Evolutionary conservation across 2,113 vertebrate genomes (phyloP).

Genomic region (Aplodontia rufa): DNA sequence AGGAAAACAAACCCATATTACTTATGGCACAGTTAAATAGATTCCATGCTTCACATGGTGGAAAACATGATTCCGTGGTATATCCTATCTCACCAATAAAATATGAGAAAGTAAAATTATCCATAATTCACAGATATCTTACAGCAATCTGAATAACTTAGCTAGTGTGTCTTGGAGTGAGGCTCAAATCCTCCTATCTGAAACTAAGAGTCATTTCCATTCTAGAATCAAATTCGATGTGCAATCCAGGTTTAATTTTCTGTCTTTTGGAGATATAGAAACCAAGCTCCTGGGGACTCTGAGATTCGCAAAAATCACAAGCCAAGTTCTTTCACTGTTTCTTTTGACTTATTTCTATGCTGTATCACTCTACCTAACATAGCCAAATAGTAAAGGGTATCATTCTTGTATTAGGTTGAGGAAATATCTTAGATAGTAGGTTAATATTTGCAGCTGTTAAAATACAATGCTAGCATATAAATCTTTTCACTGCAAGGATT

Average conservation of each 20-base stretch:
- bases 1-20: background rate
- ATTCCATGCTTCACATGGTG: background rate
- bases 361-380: rapidly evolving
- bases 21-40: rapidly evolving
- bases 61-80: background rate
- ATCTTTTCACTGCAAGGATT: constrained; percentile 47
- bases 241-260: background rate
- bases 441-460: background rate
- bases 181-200: background rate
- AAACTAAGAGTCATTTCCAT: background rate
- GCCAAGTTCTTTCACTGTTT: background rate
- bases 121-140: background rate
- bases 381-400: background rate
- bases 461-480: background rate
- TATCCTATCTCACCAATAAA: background rate
- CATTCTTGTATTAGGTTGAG: background rate
- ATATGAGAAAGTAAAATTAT: background rate
- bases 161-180: background rate
- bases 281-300: too few species aligned
- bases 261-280: background rate
- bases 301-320: too few species aligned
- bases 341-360: background rate
- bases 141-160: background rate
- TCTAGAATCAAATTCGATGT: background rate
- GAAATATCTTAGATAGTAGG: background rate